These are phyloP conservation scores for Chrysaora quinquecirrha DNA, from an alignment of 30 jellyfish, hydroid and myxozoan species.

Conservation along the genomic window DNA sequence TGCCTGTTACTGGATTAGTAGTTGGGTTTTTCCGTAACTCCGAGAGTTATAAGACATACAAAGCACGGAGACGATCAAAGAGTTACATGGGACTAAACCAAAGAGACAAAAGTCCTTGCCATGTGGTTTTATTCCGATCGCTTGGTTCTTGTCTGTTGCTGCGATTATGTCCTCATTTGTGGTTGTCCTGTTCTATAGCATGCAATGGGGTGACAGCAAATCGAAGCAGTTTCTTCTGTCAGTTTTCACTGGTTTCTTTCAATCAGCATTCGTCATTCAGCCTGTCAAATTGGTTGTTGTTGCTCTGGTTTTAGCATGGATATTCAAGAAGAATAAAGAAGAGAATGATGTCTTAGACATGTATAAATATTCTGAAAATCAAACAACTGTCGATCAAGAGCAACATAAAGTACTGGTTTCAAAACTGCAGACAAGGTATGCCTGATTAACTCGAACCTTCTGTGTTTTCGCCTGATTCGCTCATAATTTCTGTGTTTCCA, in stretches of 20 bases:
- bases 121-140: constrained; percentile 35
- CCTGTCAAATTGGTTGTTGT: constrained; percentile 71
- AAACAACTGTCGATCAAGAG: constrained; percentile 5
- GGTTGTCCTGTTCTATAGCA: constrained; percentile 73
- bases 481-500: too few species aligned
- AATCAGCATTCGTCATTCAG: constrained; percentile 73
- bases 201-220: constrained; percentile 83
- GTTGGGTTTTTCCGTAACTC: constrained; percentile 69
- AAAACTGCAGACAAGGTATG: constrained; percentile 52
- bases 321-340: constrained; percentile 38
- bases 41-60: constrained; percentile 31
- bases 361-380: constrained; percentile 48
- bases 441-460: too few species aligned
- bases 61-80: not conserved
- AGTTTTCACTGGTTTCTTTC: constrained; percentile 74
- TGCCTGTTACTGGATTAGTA: constrained; percentile 64
- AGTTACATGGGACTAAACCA: not conserved
- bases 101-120: constrained; percentile 34
- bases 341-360: constrained; percentile 49
- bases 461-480: too few species aligned
- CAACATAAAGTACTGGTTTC: constrained; percentile 27
- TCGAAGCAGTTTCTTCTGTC: constrained; percentile 78
- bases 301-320: constrained; percentile 66
- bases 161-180: constrained; percentile 45
- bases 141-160: constrained; percentile 53